phyloP scores from a whole-genome alignment of 2,113 vertebrate species.

The Oreochromis niloticus region DNA sequence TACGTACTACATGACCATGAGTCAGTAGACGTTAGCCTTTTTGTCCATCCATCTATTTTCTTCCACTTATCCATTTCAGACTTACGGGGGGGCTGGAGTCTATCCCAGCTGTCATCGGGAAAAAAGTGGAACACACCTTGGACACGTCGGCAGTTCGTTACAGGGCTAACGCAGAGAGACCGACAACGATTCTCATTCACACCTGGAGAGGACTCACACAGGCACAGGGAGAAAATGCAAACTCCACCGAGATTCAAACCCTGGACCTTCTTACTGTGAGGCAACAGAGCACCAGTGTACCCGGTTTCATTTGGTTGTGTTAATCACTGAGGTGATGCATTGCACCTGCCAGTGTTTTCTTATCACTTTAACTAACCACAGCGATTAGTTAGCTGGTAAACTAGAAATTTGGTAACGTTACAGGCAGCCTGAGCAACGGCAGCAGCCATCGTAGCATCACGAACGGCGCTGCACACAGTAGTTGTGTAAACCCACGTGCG shows the following conservation, averaged over 20 bases:
- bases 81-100: not conserved
- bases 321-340: not conserved
- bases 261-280: not conserved
- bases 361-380: not conserved
- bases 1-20: not conserved
- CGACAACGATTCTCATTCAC: not conserved
- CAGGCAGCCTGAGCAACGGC: no score
- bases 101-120: not conserved
- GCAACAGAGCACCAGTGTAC: not conserved
- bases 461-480: no score
- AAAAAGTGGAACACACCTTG: not conserved
- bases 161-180: not conserved
- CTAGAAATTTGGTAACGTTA: no score
- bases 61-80: not conserved
- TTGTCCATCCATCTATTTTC: not conserved
- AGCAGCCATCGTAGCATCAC: no score
- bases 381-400: no score
- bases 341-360: not conserved
- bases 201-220: not conserved
- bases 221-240: not conserved
- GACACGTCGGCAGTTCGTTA: not conserved
- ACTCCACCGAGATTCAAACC: not conserved
- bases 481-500: not conserved
- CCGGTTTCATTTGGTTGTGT: not conserved
- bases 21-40: not conserved